Percentiles rank a stretch among this genome's conserved stretches.
phyloP scores from a whole-genome alignment of 2,113 vertebrate genomes.

The Ellobius talpinus region DNA sequence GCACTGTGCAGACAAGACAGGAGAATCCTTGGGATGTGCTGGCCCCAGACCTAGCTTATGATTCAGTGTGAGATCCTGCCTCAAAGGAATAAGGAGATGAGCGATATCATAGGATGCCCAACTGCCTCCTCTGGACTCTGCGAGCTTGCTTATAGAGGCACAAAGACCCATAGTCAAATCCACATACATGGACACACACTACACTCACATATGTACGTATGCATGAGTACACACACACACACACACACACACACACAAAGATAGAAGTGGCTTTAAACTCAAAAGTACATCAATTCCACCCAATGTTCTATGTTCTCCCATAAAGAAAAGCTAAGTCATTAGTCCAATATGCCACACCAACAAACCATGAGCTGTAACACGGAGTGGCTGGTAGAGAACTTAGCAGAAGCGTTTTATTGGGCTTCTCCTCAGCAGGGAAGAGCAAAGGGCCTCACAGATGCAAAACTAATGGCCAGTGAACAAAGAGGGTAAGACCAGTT shows the following conservation, averaged over 20 bases:
- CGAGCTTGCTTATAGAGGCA: too few relatives aligned
- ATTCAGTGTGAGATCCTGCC: neutral
- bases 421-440: slow-evolving; percentile 76
- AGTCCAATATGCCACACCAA: neutral
- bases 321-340: slow-evolving; percentile 54
- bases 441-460: slow-evolving; percentile 79
- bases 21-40: neutral
- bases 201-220: neutral
- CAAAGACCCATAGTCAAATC: too few relatives aligned
- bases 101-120: neutral
- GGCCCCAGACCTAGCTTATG: neutral
- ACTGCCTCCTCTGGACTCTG: neutral
- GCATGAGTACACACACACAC: neutral
- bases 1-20: neutral
- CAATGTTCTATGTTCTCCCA: neutral
- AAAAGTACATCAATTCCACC: neutral
- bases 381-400: slow-evolving; percentile 50
- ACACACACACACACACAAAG: neutral
- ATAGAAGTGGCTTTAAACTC: slow-evolving; percentile 31
- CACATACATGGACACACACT: neutral
- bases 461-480: slow-evolving; percentile 81
- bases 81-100: neutral
- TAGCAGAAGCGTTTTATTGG: slow-evolving; percentile 81
- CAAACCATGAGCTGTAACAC: neutral
- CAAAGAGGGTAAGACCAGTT: slow-evolving; percentile 84